Evolutionary conservation across 2,888 invertebrate genomes (phyloP).

Genomic region (Eurytoma adleriae): DNA sequence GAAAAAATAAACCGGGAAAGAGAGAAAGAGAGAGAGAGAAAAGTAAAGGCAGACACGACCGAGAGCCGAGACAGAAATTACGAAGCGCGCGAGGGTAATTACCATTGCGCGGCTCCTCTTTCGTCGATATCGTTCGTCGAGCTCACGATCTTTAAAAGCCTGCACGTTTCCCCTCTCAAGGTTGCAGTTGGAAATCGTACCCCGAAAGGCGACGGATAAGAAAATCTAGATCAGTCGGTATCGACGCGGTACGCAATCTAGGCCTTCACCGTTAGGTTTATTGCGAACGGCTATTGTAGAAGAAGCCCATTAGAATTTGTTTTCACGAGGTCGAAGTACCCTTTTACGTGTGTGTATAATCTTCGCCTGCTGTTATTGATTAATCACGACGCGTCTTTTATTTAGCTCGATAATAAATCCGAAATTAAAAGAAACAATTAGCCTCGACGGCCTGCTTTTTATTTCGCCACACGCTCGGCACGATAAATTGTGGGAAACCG

Average conservation of each 20-base stretch:
- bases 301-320: too few species aligned
- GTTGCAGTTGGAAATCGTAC: too few species aligned
- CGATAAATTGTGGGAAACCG: conserved; percentile 42
- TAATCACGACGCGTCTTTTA: conserved; percentile 5
- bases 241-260: too few species aligned
- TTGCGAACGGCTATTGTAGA: not conserved
- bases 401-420: conserved; percentile 31
- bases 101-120: conserved; percentile 61
- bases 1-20: not conserved
- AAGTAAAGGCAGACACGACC: conserved; percentile 1
- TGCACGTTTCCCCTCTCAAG: conserved; percentile 3
- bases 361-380: conserved; percentile 5
- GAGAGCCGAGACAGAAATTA: conserved; percentile 62
- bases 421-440: conserved; percentile 45
- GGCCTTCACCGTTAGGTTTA: conserved; percentile 9
- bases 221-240: too few species aligned
- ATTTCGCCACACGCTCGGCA: not conserved
- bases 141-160: conserved; percentile 36
- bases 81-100: conserved; percentile 70
- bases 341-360: not conserved
- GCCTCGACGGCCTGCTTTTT: not conserved
- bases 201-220: too few species aligned
- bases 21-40: not conserved
- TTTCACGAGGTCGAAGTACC: too few species aligned
- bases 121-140: conserved; percentile 1